phyloP scores from a whole-genome alignment of 2,113 vertebrate species.

The Anguilla japonica region DNA sequence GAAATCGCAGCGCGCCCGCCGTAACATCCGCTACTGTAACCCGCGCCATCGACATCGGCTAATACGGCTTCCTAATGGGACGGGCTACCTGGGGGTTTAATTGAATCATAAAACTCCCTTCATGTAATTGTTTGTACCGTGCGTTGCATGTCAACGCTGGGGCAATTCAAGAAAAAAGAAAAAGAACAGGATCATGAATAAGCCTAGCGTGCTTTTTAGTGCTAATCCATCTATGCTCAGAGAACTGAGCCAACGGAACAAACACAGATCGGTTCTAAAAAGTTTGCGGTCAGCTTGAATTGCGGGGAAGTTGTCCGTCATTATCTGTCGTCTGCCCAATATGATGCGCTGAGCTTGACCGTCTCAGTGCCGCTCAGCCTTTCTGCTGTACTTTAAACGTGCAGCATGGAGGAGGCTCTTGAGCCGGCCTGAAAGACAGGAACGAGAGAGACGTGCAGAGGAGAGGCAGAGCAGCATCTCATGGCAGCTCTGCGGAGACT shows the following conservation, averaged over 20 bases:
- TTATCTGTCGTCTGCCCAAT: neutral
- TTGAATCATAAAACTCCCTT: neutral
- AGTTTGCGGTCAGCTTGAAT: neutral
- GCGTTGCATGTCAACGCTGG: no score
- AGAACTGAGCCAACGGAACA: neutral
- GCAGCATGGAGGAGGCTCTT: neutral
- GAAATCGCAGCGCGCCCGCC: neutral
- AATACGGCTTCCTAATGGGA: neutral
- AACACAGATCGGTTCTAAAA: neutral
- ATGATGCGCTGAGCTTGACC: neutral
- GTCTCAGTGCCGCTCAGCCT: neutral
- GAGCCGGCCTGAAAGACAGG: neutral
- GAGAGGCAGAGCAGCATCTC: no score
- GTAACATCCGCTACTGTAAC: neutral
- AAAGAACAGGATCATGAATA: neutral
- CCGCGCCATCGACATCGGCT: no score
- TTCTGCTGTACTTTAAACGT: neutral
- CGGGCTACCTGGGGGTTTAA: neutral
- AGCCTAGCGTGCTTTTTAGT: neutral
- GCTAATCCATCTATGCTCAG: neutral
- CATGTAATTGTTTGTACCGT: neutral
- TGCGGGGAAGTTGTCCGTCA: neutral
- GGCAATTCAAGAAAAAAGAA: neutral
- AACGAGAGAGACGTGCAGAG: no score
- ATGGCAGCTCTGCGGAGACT: no score